Conservation (phyloP, 1,140 invertebrate species). For the Cotesia typhae region DNA sequence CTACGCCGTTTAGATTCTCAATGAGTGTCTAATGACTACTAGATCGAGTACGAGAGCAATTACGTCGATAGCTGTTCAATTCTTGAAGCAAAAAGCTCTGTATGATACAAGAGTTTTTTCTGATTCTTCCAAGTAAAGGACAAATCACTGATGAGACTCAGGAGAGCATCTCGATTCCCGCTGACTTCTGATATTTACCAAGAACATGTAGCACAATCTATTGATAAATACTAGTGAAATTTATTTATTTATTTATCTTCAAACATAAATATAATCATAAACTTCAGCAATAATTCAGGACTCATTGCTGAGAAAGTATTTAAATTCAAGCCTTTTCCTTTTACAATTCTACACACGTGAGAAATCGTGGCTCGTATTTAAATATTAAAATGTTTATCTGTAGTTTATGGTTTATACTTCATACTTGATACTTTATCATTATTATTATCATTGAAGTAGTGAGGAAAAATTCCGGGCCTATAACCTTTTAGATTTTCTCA, state of each 20-base stretch:
- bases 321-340: too few relatives aligned
- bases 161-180: slow-evolving; percentile 18
- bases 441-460: too few relatives aligned
- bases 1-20: not conserved
- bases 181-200: slow-evolving; percentile 12
- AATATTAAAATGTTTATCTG: too few relatives aligned
- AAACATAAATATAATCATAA: too few relatives aligned
- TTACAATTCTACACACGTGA: too few relatives aligned
- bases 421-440: too few relatives aligned
- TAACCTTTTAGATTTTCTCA: slow-evolving; percentile 4
- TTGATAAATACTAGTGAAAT: not conserved
- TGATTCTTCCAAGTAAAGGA: slow-evolving; percentile 5
- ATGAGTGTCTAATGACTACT: slow-evolving; percentile 9
- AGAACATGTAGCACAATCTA: not conserved
- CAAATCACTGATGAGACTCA: slow-evolving; percentile 20
- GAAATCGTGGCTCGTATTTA: too few relatives aligned
- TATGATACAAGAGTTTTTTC: not conserved
- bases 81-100: not conserved
- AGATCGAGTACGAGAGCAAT: not conserved
- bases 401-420: too few relatives aligned
- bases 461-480: not conserved
- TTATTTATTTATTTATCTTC: not conserved
- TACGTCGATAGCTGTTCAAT: slow-evolving; percentile 5
- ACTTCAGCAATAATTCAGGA: too few relatives aligned
- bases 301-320: too few relatives aligned